Percentiles rank a stretch among this genome's conserved stretches.
phyloP scores from a whole-genome alignment of 64 coral and sea anemone species.

The Exaiptasia diaphana region DNA sequence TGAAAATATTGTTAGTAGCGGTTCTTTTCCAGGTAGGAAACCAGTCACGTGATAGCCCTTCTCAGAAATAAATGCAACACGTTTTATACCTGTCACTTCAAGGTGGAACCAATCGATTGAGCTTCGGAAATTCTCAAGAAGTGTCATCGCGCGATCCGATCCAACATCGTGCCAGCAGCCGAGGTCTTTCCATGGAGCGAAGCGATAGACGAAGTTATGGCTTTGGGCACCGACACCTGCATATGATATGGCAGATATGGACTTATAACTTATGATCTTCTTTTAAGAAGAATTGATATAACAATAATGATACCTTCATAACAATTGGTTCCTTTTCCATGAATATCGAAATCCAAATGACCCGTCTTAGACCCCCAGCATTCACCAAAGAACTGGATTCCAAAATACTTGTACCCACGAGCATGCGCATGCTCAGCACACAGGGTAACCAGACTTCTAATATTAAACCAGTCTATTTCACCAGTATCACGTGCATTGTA shows the following conservation, averaged over 20 bases:
- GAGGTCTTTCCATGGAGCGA: conserved; percentile 83
- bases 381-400: conserved; percentile 84
- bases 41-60: too few species aligned
- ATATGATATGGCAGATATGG: too few species aligned
- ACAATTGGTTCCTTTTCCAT: conserved; percentile 40
- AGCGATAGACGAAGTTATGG: conserved; percentile 84
- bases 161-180: conserved; percentile 69
- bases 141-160: conserved; percentile 42
- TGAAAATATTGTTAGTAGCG: too few species aligned
- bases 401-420: conserved; percentile 71
- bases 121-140: conserved; percentile 65
- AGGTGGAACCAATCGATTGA: conserved; percentile 72
- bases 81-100: conserved; percentile 57
- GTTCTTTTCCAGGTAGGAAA: too few species aligned
- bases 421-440: conserved; percentile 77
- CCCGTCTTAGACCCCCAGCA: conserved; percentile 56
- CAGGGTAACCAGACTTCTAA: conserved; percentile 72
- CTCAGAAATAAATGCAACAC: too few species aligned
- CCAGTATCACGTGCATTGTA: not conserved
- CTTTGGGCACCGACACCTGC: conserved; percentile 61
- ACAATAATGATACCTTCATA: conserved; percentile 74
- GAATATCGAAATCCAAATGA: conserved; percentile 52
- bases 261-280: too few species aligned
- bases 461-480: conserved; percentile 77
- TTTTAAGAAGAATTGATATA: too few species aligned